A percentile compares a stretch with the other conserved stretches of the same genome.
phyloP scores from a whole-genome alignment of 2,113 vertebrate species.

The Illadopsis cleaveri region DNA sequence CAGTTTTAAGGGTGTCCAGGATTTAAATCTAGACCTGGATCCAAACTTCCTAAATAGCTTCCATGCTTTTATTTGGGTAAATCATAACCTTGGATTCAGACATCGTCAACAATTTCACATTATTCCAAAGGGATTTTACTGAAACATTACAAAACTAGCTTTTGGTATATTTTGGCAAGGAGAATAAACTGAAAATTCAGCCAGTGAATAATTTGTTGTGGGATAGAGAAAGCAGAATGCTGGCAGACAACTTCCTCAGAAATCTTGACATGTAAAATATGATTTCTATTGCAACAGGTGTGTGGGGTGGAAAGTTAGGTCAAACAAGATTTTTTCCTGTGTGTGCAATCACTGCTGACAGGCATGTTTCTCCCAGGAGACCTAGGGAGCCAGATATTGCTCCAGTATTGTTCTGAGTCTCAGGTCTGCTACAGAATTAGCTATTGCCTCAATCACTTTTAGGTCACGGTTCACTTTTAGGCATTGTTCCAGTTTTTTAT shows the following conservation, averaged over 20 bases:
- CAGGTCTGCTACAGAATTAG: background rate
- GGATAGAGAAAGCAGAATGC: background rate
- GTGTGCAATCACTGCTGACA: background rate
- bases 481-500: background rate
- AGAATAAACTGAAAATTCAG: background rate
- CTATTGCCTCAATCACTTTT: background rate
- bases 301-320: background rate
- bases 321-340: background rate
- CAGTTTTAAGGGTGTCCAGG: background rate
- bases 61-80: background rate
- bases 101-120: background rate
- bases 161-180: constrained; percentile 22
- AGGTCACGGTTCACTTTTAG: background rate
- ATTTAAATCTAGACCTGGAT: background rate
- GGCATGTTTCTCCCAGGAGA: background rate
- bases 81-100: constrained; percentile 4
- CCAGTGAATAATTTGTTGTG: constrained; percentile 4
- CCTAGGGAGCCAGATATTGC: background rate
- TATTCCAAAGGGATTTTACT: background rate
- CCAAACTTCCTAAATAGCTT: background rate
- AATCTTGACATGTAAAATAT: background rate
- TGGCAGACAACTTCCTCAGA: background rate
- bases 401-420: background rate
- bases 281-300: constrained; percentile 2
- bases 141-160: constrained; percentile 7